These are phyloP conservation scores for Cosmia trapezina DNA, from an alignment of 2,888 invertebrate species.

Conservation along the genomic window DNA sequence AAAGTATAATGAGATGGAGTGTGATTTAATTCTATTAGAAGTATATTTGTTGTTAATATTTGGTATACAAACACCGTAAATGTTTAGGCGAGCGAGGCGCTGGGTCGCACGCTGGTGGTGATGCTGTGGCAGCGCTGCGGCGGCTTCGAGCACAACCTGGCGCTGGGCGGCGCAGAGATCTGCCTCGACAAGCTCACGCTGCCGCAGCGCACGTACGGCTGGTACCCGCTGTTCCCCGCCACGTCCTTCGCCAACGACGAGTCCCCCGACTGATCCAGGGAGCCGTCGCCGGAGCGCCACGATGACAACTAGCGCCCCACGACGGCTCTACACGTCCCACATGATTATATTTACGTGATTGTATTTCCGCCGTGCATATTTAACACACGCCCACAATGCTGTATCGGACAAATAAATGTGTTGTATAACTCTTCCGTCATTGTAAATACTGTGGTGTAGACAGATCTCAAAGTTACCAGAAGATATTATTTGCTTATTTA, in stretches of 20 bases:
- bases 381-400: conserved; percentile 58
- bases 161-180: conserved; percentile 96
- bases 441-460: conserved; percentile 63
- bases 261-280: conserved; percentile 89
- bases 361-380: conserved; percentile 56
- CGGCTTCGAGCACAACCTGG: conserved; percentile 95
- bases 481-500: conserved; percentile 33
- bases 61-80: conserved; percentile 43
- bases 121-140: conserved; percentile 98
- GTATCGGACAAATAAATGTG: conserved; percentile 52
- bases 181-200: conserved; percentile 95
- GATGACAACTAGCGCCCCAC: conserved; percentile 80
- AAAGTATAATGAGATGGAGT: background rate
- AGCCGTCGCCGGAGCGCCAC: conserved; percentile 89
- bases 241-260: conserved; percentile 93
- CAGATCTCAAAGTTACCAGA: conserved; percentile 22
- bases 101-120: conserved; percentile 95
- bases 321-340: conserved; percentile 75
- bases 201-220: conserved; percentile 95
- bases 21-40: background rate
- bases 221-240: conserved; percentile 98
- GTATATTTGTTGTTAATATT: conserved; percentile 2
- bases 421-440: conserved; percentile 44
- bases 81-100: conserved; percentile 92
- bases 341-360: conserved; percentile 42